Evolutionary conservation across 1,140 invertebrate genomes (phyloP).

Genomic region (Tetranychus cinnabarinus): DNA sequence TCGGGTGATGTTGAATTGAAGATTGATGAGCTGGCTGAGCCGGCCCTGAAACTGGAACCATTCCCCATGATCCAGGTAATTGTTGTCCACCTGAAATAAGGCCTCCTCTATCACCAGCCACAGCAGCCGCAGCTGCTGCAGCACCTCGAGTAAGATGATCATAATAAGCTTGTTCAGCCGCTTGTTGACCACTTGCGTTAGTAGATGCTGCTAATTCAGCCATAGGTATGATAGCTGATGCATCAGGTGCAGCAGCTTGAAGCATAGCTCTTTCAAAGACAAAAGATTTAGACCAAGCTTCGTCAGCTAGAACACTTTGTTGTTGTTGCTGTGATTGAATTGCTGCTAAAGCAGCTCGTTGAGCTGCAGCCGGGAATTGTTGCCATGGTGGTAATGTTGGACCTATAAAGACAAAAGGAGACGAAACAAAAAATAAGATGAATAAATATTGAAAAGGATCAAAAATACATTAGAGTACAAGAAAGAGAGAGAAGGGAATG

Average conservation of each 20-base stretch:
- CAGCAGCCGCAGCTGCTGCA: background rate
- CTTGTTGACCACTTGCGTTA: background rate
- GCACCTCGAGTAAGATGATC: conserved; percentile 3
- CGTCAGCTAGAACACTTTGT: conserved; percentile 35
- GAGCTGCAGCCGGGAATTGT: conserved; percentile 41
- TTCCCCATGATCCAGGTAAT: conserved; percentile 5
- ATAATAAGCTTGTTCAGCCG: background rate
- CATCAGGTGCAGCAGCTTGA: background rate
- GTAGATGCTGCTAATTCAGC: background rate
- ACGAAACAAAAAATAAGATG: too few species aligned
- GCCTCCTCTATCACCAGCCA: background rate
- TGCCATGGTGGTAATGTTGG: conserved; percentile 46
- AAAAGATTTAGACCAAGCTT: conserved; percentile 48
- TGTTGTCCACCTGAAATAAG: conserved; percentile 2
- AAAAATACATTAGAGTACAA: too few species aligned
- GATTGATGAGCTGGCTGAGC: conserved; percentile 8
- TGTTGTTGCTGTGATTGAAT: conserved; percentile 29
- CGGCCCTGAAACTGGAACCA: background rate
- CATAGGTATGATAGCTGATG: conserved; percentile 2
- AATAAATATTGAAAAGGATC: too few species aligned
- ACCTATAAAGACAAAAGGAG: conserved; percentile 20
- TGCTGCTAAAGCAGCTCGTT: conserved; percentile 35
- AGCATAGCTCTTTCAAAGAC: conserved; percentile 40
- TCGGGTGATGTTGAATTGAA: background rate
- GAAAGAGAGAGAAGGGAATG: too few species aligned